Base-by-base conservation (phyloP, 2,797 vertebrate species). In the Streptopelia turtur region DNA sequence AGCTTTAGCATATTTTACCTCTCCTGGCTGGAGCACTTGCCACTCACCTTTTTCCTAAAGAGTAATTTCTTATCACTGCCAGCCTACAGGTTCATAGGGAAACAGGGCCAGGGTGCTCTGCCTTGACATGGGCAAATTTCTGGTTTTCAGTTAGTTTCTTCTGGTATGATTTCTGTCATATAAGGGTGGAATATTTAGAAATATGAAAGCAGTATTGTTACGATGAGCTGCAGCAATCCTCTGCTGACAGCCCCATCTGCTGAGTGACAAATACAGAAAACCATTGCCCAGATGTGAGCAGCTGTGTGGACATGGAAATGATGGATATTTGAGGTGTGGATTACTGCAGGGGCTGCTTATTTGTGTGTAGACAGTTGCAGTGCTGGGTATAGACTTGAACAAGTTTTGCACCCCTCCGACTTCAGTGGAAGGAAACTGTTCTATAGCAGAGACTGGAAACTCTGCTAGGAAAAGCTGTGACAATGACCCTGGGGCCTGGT, bases 191-290 rank as follows among this genome's bases (percentile, higher is more conserved):
- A 45, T n/a, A 13, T 17, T 45, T n/a, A 63, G 52, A 28, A 31
- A 52, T 23, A 13, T 3, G 14, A 22, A 6, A 39, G 1, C 5
- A 8, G 16, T 8, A 4, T 7, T 41, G 39, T 50, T 16, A 2
- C 2, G 45, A 18, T 5, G 61, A 70, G 57, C 33, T 61, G 20
- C 55, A 47, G 30, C 23, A 16, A 24, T 47, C 14, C 27, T 24
- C 22, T 13, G 3, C 31, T 33, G 56, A 47, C 60, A 37, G 55
- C 45, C 35, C 64, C 39, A 3, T 3, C 9, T 11, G 45, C 21
- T 23, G 64, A 53, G 41, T 10, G 59, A 6, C 3, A 5, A 33
- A 13, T 0, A 20, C 70, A 65, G 55, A 50, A 45, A 17, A 18
- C 20, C 53, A 6, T 8, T 27, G 66, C 55, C 68, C 68, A 68